Conservation (phyloP, 2,888 invertebrate species). For the Tipula confusa region DNA sequence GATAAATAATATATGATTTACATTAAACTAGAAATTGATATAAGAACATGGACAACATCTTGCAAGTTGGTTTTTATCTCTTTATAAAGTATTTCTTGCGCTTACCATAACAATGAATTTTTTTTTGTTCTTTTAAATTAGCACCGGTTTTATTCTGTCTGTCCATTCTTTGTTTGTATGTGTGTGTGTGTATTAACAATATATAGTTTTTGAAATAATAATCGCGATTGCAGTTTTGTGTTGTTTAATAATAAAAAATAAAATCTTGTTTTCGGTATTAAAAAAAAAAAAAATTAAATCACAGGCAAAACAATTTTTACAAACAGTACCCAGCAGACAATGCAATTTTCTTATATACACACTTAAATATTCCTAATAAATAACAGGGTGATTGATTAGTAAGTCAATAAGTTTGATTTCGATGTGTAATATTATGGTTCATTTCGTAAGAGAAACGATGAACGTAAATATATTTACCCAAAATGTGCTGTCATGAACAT, state of each 20-base stretch:
- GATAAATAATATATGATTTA: not conserved
- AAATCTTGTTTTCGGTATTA: not conserved
- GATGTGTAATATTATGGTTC: not conserved
- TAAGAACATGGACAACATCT: not conserved
- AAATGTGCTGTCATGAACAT: not conserved
- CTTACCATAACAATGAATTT: not conserved
- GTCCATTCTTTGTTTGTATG: not conserved
- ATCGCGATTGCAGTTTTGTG: constrained; percentile 1
- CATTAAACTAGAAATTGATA: not conserved
- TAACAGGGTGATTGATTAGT: not conserved
- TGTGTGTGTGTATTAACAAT: too few species aligned
- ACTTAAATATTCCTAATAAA: not conserved
- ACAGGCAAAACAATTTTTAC: not conserved
- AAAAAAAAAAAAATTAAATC: too few species aligned
- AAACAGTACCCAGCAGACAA: not conserved
- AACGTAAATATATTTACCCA: too few species aligned
- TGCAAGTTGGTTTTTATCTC: not conserved
- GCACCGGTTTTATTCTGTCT: constrained; percentile 1
- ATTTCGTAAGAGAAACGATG: not conserved
- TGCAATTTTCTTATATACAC: not conserved
- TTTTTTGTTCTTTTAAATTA: not conserved
- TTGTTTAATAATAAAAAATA: not conserved
- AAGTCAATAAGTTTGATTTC: not conserved
- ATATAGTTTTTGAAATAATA: not conserved
- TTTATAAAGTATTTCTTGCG: not conserved